Conservation (phyloP, 2,113 vertebrate species). For the Oxygymnocypris stewartii region DNA sequence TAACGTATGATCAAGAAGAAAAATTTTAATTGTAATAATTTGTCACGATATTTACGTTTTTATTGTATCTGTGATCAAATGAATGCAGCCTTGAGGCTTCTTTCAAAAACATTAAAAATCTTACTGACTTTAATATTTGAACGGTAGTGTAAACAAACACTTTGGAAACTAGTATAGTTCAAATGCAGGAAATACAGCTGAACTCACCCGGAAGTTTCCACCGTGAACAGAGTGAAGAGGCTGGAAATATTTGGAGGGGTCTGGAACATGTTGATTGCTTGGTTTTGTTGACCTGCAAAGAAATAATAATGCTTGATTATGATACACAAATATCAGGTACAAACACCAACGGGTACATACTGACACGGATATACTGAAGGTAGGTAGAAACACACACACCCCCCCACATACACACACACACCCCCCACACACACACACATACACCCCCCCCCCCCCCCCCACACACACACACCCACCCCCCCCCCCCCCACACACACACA, state of each 20-base stretch:
- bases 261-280: conserved; percentile 63
- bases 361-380: not conserved
- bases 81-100: not conserved
- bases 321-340: not conserved
- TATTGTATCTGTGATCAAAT: not conserved
- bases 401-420: not conserved
- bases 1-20: not conserved
- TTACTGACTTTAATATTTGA: not conserved
- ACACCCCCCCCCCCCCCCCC: too few species aligned
- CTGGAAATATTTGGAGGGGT: conserved; percentile 74
- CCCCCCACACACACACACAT: too few species aligned
- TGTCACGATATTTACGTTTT: not conserved
- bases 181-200: not conserved
- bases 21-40: not conserved
- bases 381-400: not conserved
- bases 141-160: not conserved
- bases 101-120: not conserved
- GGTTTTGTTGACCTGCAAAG: conserved; percentile 55
- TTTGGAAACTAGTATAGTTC: not conserved
- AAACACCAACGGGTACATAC: not conserved
- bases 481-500: too few species aligned
- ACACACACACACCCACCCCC: too few species aligned
- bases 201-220: conserved; percentile 69
- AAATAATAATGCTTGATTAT: not conserved
- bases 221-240: conserved; percentile 63